Conservation (phyloP, 2,888 invertebrate genomes). For the Agelastica alni region DNA sequence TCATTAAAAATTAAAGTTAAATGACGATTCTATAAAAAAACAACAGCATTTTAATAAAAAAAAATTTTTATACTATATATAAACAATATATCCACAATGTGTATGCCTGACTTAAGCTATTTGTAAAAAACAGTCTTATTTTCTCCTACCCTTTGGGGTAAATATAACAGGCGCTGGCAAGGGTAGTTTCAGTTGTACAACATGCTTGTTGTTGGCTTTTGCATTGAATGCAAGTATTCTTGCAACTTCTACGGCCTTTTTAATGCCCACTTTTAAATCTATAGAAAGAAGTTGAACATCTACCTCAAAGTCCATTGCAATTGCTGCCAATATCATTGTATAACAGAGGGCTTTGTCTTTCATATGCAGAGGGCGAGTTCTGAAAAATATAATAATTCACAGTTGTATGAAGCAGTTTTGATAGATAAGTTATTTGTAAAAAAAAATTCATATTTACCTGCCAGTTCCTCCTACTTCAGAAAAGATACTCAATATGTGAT, state of each 20-base stretch:
- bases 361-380: slow-evolving; percentile 50
- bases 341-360: slow-evolving; percentile 52
- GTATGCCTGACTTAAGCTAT: too few relatives aligned
- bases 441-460: slow-evolving; percentile 45
- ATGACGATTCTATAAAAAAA: too few relatives aligned
- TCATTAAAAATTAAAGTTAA: too few relatives aligned
- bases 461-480: slow-evolving; percentile 35
- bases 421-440: too few relatives aligned
- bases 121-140: too few relatives aligned
- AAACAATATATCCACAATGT: too few relatives aligned
- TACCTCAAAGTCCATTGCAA: slow-evolving; percentile 47
- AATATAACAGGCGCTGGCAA: slow-evolving; percentile 38
- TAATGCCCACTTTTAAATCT: slow-evolving; percentile 48
- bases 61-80: too few relatives aligned
- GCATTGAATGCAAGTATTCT: slow-evolving; percentile 48
- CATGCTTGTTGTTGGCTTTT: slow-evolving; percentile 37
- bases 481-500: slow-evolving; percentile 48
- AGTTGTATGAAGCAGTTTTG: too few relatives aligned
- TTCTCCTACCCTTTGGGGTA: slow-evolving; percentile 32
- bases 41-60: too few relatives aligned
- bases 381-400: slow-evolving; percentile 42
- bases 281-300: slow-evolving; percentile 46
- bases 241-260: slow-evolving; percentile 49
- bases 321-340: slow-evolving; percentile 48
- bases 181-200: slow-evolving; percentile 50